Conservation (phyloP, 2,797 vertebrate genomes). For the Myoxocephalus aenaeus region DNA sequence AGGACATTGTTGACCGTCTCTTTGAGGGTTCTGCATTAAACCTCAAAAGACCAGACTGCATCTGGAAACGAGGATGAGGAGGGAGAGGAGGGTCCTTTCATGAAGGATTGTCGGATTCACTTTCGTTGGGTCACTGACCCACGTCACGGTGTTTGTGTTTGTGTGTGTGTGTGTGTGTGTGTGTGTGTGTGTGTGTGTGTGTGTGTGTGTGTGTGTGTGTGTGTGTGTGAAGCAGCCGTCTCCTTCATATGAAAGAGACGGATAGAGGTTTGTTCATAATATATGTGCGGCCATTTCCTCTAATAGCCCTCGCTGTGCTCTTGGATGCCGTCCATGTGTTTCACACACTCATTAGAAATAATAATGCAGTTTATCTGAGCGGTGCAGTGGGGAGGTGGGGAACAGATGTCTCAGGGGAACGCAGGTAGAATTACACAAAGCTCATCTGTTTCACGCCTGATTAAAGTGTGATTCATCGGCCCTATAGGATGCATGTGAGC, state of each 20-base stretch:
- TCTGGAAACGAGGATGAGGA: background rate
- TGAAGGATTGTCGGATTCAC: too few relatives aligned
- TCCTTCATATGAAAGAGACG: background rate
- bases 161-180: background rate
- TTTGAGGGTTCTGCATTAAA: background rate
- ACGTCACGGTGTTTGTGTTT: background rate
- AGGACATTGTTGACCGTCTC: background rate
- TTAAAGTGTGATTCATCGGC: slow-evolving; percentile 41
- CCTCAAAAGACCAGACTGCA: background rate
- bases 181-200: background rate
- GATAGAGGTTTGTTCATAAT: background rate
- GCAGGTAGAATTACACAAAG: slow-evolving; percentile 38
- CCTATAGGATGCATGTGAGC: slow-evolving; percentile 5
- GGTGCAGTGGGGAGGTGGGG: background rate
- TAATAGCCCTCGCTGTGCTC: slow-evolving; percentile 25
- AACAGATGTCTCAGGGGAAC: slow-evolving; percentile 33
- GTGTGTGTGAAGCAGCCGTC: background rate
- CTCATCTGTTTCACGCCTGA: slow-evolving; percentile 42
- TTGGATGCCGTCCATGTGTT: slow-evolving; percentile 42
- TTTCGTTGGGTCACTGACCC: too few relatives aligned
- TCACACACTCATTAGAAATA: slow-evolving; percentile 46
- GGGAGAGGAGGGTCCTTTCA: too few relatives aligned
- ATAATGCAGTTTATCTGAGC: slow-evolving; percentile 20
- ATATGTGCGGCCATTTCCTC: slow-evolving; percentile 10
- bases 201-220: background rate